These are phyloP conservation scores for Microhierax caerulescens DNA, from an alignment of 2,797 vertebrate genomes.

Conservation along the genomic window DNA sequence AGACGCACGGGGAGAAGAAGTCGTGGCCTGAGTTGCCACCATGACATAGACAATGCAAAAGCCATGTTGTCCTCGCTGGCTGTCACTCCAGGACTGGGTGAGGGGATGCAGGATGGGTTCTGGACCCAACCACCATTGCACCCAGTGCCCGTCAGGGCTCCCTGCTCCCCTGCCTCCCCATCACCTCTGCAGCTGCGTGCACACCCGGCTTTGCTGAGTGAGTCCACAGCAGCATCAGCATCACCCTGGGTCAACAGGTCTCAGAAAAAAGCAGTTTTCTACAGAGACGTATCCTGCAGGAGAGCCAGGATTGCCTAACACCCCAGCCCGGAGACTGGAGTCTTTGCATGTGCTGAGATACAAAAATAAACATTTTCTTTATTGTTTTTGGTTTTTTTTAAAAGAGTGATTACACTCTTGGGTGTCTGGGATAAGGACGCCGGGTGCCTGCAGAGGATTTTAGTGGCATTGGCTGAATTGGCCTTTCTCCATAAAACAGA, in stretches of 20 bases:
- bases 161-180: neutral
- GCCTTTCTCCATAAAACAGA: neutral
- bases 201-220: rapidly evolving
- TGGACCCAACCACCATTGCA: rapidly evolving
- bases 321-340: rapidly evolving
- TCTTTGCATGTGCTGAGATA: neutral
- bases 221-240: rapidly evolving
- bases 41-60: rapidly evolving
- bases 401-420: neutral
- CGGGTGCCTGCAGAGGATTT: rapidly evolving
- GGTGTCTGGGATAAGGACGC: neutral
- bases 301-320: neutral
- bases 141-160: rapidly evolving
- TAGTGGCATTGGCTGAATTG: neutral
- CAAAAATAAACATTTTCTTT: neutral
- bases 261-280: neutral
- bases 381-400: rapidly evolving
- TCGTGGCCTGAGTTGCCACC: rapidly evolving
- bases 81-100: rapidly evolving
- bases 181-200: neutral
- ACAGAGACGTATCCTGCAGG: neutral
- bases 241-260: rapidly evolving
- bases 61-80: rapidly evolving
- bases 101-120: neutral
- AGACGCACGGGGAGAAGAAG: rapidly evolving